A percentile compares a stretch with the other conserved stretches of the same genome.
Evolutionary conservation across 2,888 invertebrate species (phyloP).

Genomic region (Heptascelio sp.): DNA sequence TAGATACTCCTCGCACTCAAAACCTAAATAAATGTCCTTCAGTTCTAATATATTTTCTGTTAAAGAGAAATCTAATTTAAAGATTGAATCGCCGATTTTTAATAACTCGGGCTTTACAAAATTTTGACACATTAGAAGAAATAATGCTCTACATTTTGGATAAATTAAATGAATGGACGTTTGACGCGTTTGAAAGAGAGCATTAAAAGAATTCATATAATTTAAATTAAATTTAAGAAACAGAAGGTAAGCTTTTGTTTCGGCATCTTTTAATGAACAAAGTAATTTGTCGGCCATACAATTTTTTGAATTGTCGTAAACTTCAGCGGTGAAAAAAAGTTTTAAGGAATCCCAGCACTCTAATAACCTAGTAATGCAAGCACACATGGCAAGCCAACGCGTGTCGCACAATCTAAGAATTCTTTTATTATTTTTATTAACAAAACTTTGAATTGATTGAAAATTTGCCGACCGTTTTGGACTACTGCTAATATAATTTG

Average conservation of each 20-base stretch:
- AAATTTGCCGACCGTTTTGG: constrained; percentile 32
- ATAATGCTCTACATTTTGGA: not conserved
- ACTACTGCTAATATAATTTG: not conserved
- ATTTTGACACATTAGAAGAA: too few species aligned
- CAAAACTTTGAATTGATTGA: constrained; percentile 21
- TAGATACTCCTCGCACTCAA: not conserved
- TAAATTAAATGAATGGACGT: not conserved
- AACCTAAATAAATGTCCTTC: not conserved
- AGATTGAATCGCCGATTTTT: not conserved
- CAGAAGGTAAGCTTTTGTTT: constrained; percentile 4
- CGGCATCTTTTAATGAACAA: not conserved
- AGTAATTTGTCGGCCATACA: not conserved
- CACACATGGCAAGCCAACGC: not conserved
- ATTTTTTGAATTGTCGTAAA: not conserved
- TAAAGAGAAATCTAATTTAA: not conserved
- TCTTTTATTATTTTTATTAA: not conserved
- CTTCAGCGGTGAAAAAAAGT: not conserved
- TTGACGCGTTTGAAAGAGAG: not conserved
- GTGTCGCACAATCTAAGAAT: constrained; percentile 7
- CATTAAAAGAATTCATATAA: not conserved
- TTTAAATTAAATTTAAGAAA: not conserved
- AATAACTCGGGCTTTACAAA: not conserved
- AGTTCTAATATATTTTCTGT: not conserved
- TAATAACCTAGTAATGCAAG: not conserved
- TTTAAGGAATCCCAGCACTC: not conserved